Conservation (phyloP, 1,140 invertebrate species). For the Drosophila kohkoa region DNA sequence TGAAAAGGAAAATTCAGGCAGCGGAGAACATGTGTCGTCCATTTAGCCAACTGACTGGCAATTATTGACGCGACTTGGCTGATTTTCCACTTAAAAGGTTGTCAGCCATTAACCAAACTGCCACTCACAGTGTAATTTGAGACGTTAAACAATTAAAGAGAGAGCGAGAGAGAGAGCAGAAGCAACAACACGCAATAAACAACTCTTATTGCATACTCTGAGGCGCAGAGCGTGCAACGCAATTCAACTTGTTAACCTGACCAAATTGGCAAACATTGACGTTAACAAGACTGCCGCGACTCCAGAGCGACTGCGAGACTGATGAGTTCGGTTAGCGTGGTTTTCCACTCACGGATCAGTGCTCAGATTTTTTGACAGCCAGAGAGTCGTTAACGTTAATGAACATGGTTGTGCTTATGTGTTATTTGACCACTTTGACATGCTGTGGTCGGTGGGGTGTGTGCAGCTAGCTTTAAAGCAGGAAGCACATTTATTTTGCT, state of each 20-base stretch:
- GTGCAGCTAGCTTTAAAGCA: neutral
- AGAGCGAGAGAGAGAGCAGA: neutral
- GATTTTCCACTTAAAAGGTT: conserved; percentile 48
- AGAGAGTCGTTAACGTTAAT: conserved; percentile 24
- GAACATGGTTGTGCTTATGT: conserved; percentile 13
- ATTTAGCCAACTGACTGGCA: conserved; percentile 37
- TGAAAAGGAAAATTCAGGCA: conserved; percentile 9
- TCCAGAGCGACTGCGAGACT: neutral
- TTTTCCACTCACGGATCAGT: conserved; percentile 35
- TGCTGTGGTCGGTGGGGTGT: neutral
- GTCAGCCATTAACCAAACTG: conserved; percentile 53
- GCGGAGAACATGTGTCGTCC: conserved; percentile 18
- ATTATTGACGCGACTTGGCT: conserved; percentile 46
- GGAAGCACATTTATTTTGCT: neutral
- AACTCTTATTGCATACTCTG: conserved; percentile 43
- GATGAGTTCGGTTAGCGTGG: conserved; percentile 33
- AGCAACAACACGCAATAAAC: neutral
- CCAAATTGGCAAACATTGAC: conserved; percentile 45
- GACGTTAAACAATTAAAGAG: conserved; percentile 37
- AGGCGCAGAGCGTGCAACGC: conserved; percentile 7
- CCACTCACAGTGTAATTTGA: conserved; percentile 49
- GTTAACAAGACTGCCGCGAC: conserved; percentile 24
- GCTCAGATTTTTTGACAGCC: conserved; percentile 31
- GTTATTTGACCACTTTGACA: conserved; percentile 15
- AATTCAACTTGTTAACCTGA: conserved; percentile 37